Conservation (phyloP, 2,113 vertebrate species). For the Eonycteris spelaea region DNA sequence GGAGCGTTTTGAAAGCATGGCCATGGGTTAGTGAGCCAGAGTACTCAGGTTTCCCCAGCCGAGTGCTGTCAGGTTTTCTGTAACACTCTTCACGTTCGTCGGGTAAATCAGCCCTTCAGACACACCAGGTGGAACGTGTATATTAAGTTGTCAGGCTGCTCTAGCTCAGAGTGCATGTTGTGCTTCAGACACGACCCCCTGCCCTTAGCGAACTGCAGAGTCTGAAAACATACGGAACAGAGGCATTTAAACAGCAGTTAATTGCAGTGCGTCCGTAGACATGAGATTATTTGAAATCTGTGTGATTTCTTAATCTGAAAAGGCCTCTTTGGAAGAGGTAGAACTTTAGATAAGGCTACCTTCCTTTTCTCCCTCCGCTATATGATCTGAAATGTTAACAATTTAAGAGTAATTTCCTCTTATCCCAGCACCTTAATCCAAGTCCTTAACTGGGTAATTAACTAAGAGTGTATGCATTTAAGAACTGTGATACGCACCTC, state of each 20-base stretch:
- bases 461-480: not conserved
- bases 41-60: not conserved
- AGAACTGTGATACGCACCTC: not conserved
- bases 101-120: not conserved
- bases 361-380: not conserved
- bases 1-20: not conserved
- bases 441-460: conserved; percentile 16
- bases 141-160: not conserved
- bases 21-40: not conserved
- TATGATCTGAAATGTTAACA: not conserved
- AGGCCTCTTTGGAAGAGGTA: not conserved
- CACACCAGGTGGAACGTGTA: not conserved
- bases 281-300: not conserved
- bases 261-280: not conserved
- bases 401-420: conserved; percentile 2
- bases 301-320: conserved; percentile 23
- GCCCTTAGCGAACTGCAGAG: not conserved
- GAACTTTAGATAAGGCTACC: not conserved
- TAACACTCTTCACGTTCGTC: not conserved
- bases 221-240: not conserved
- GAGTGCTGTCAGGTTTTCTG: not conserved
- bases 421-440: not conserved
- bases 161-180: not conserved
- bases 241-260: not conserved
- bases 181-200: not conserved